These are phyloP conservation scores for Prionailurus viverrinus DNA, from an alignment of 2,113 vertebrate genomes.

Conservation along the genomic window DNA sequence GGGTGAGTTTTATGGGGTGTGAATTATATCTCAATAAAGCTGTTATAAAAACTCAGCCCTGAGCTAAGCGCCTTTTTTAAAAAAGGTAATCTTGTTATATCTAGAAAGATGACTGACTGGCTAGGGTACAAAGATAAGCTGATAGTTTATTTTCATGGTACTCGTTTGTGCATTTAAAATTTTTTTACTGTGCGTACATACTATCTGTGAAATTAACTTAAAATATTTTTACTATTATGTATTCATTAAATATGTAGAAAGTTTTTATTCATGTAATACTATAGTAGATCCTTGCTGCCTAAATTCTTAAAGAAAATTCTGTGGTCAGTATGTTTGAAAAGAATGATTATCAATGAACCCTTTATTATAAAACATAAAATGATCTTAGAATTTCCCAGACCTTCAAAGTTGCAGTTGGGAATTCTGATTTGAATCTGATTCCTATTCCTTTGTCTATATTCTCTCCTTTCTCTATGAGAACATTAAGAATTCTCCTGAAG, in stretches of 20 bases:
- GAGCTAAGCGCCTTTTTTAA: background rate
- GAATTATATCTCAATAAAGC: conserved; percentile 39
- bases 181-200: background rate
- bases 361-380: background rate
- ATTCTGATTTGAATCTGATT: background rate
- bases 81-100: background rate
- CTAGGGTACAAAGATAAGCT: background rate
- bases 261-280: background rate
- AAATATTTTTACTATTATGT: background rate
- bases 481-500: background rate
- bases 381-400: background rate
- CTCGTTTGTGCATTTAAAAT: background rate
- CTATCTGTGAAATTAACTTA: background rate
- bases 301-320: conserved; percentile 9
- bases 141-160: conserved; percentile 16
- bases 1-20: background rate
- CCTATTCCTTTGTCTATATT: background rate
- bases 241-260: background rate
- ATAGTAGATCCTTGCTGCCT: background rate
- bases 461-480: background rate
- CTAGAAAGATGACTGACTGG: background rate
- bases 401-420: background rate
- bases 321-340: conserved; percentile 17
- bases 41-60: background rate
- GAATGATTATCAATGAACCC: background rate